Percentiles rank a stretch among this genome's conserved stretches.
Evolutionary conservation across 2,797 vertebrate species (phyloP).

Genomic region (Chelmon rostratus): DNA sequence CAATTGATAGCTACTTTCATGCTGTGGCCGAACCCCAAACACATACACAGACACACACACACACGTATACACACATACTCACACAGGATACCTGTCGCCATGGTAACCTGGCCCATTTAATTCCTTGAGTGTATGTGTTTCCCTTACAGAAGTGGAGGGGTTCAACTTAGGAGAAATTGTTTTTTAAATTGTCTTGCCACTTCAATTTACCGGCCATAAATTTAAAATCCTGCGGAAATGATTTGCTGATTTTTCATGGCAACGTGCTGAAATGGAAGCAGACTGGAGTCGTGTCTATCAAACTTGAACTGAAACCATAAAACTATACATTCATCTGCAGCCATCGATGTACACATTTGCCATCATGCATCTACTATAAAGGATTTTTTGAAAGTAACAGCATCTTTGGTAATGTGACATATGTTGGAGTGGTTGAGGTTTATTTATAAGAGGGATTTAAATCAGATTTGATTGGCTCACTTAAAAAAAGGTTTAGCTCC

Average conservation of each 20-base stretch:
- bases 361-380: constrained; percentile 1
- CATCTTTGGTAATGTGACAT: constrained; percentile 6
- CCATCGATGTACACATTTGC: constrained; percentile 5
- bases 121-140: constrained; percentile 75
- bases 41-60: constrained; percentile 20
- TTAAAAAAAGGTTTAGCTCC: background rate
- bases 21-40: constrained; percentile 56
- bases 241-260: constrained; percentile 71
- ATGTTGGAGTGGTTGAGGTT: too few relatives aligned
- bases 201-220: constrained; percentile 83
- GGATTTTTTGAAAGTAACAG: background rate
- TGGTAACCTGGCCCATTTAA: constrained; percentile 77
- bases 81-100: constrained; percentile 74
- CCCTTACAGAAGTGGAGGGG: constrained; percentile 74
- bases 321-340: constrained; percentile 35
- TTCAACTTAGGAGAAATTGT: constrained; percentile 85
- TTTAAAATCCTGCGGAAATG: constrained; percentile 78
- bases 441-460: constrained; percentile 6
- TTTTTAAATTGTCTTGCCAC: constrained; percentile 85
- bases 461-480: constrained; percentile 19
- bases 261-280: constrained; percentile 65
- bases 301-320: constrained; percentile 42
- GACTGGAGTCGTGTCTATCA: constrained; percentile 51
- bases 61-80: constrained; percentile 19
- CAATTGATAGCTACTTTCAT: constrained; percentile 66